Evolutionary conservation across 53 echinoderm and acorn worm species (phyloP), one percentile per base, ranked within the genome.

Genomic region (Echinarachnius parma): DNA sequence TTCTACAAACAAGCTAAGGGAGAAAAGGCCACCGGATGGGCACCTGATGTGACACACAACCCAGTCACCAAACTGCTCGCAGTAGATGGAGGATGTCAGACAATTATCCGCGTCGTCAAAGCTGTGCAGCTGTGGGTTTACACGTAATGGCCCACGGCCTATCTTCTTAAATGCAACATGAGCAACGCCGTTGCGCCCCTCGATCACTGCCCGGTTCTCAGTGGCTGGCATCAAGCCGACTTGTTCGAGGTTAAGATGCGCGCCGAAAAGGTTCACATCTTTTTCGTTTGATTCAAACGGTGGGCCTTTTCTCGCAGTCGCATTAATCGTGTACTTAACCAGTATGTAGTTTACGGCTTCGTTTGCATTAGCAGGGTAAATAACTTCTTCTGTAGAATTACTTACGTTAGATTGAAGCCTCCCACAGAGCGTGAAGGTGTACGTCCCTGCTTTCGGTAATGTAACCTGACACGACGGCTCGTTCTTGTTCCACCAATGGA

Each of bases 401-500:
- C n/a, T n/a, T 50, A 4, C 18, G 3, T 32, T 21, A 0, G 70
- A 53, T 4, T 21, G 21, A 53, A 69, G 4, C 10, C 19, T n/a
- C 0, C 77, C 77, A 22, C 42, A 11, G 15, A 76, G 7, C 13
- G 30, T 9, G 23, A 76, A 76, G 22, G 34, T 19, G 19, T 53
- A 76, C 16, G 30, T 60, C 2, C 77, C 77, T 8, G 77, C 60
- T 31, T 46, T 46, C 13, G 77, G 77, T 15, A 61, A 47, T 5
- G n/a, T 34, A 4, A 77, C 21, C 32, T 25, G 20, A 62, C 70
- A 69, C 5, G 53, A 53, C 28, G 53, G 13, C 24, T 53, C 53
- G 19, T 69, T 37, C 33, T 24, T 35, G 7, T 69, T 69, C 70
- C 70, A 69, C 70, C 70, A 69, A 0, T 69, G 70, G 23, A 34